Evolutionary conservation across 2,113 vertebrate species (phyloP), one percentile per base, ranked within the genome.

Genomic region (Siniperca knerii): DNA sequence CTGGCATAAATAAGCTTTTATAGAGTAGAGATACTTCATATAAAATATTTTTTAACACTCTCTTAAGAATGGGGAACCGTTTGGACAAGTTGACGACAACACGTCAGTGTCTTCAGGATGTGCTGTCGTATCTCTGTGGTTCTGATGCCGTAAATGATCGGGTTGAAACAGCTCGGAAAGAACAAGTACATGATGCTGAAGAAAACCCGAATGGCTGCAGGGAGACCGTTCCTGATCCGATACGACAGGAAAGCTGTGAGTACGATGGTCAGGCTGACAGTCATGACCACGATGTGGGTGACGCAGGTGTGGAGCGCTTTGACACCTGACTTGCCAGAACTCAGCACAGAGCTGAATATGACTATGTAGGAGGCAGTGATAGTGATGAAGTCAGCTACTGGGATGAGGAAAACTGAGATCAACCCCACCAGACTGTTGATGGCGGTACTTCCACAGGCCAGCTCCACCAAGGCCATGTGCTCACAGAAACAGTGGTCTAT

Each of bases 401-500:
- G 11, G 29, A 81, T 58, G 2, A 76, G 8, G 58, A 80, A 44
- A 0, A 86, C 6, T 0, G 61, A 1, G 0, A 25, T 0, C 0
- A 58, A 3, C 13, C 90, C 88, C 0, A 44, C 16, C 40, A 87
- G 20, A 2, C 13, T 90, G 76, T 92, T 92, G 1, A 73, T 0
- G 18, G 76, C 6, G 0, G 84, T 88, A 55, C 50, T 77, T 29
- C 86, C 88, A 42, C 90, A 92, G 46, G 84, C 82, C 76, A 92
- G 35, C 25, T 64, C 44, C 81, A 92, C 90, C 40, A 92, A 18
- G 0, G 82, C 88, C 90, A 89, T 92, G 90, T 92, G 90, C 54
- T 92, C 90, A 40, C 88, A 92, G 90, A 92, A 81, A 21, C 90
- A 92, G 68, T 90, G 89, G 0, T 72, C 42, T 4, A 87, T 77